Evolutionary conservation across 1,140 invertebrate species (phyloP).

Genomic region (Drosophila nigromelanica): DNA sequence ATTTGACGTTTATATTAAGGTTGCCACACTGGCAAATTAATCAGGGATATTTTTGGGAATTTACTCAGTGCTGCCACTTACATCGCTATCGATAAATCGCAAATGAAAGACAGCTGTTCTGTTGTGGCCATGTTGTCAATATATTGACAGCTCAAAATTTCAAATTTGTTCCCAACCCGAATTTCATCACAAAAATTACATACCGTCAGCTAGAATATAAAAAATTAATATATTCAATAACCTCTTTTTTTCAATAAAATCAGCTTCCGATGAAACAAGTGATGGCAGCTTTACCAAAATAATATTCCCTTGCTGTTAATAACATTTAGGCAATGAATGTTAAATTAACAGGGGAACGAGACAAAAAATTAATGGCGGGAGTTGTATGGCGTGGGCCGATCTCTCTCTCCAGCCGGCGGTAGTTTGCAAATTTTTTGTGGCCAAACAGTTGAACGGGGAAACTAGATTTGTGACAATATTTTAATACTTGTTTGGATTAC

Average conservation of each 20-base stretch:
- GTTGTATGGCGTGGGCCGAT: constrained; percentile 50
- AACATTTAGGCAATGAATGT: constrained; percentile 9
- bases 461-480: constrained; percentile 7
- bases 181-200: background rate
- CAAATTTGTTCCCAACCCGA: background rate
- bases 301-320: background rate
- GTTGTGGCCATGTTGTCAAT: background rate
- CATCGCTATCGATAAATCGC: background rate
- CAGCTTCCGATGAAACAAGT: no score
- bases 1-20: constrained; percentile 54
- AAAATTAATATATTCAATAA: no score
- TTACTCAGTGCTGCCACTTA: constrained; percentile 17
- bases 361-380: constrained; percentile 55
- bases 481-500: background rate
- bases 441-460: background rate
- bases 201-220: no score
- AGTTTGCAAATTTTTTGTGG: constrained; percentile 27
- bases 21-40: constrained; percentile 28
- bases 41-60: background rate
- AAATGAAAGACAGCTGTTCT: background rate
- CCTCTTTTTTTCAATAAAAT: background rate
- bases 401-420: constrained; percentile 37
- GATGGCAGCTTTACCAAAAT: background rate
- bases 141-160: background rate
- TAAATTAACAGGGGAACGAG: constrained; percentile 19